Evolutionary conservation across 92 coral and sea anemone genomes (phyloP), one percentile per base, ranked within the genome.

Genomic region (Palythoa caribaeorum): DNA sequence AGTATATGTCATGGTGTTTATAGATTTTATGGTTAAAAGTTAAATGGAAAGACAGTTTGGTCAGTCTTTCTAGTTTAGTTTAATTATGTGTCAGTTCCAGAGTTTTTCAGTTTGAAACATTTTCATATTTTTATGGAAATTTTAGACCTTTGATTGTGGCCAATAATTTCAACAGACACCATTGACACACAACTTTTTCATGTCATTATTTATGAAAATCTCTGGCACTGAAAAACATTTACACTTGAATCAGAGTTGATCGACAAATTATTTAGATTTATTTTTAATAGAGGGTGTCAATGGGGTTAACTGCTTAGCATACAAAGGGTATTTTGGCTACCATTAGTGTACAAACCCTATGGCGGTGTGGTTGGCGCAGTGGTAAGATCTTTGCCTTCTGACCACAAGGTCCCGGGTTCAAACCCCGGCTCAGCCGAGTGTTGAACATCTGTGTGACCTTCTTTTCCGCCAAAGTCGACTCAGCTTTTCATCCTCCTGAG

Each of bases 191-290:
- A 28, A 28, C 28, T 28, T 28, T 28, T 28, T 28, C 0, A 48
- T n/a, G 17, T 66, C 1, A 13, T 14, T 65, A 15, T 44, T 21
- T 5, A 70, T 81, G 76, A 40, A 81, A 66, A 81, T 66, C 75
- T 81, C 86, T 81, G 86, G 86, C 14, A 81, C 86, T 81, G 75
- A 66, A n/a, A 11, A 60, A 62, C 16, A 37, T 9, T 60, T 3
- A 38, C 17, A 3, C 9, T n/a, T n/a, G 20, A 38, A 65, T 40
- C 11, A 10, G 9, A 28, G 13, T 68, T 21, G 17, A 7, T 69
- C 28, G 11, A 7, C 28, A 70, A 70, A 9, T 17, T 37, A n/a
- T 65, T 65, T 70, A 70, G 3, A 15, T 70, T 35, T 65, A 6
- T 1, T 70, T 70, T 28, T 28, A 28, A 0, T 28, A 28, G 0